Evolutionary conservation across 2,797 vertebrate species (phyloP).

Genomic region (Brachyalestes nurse): DNA sequence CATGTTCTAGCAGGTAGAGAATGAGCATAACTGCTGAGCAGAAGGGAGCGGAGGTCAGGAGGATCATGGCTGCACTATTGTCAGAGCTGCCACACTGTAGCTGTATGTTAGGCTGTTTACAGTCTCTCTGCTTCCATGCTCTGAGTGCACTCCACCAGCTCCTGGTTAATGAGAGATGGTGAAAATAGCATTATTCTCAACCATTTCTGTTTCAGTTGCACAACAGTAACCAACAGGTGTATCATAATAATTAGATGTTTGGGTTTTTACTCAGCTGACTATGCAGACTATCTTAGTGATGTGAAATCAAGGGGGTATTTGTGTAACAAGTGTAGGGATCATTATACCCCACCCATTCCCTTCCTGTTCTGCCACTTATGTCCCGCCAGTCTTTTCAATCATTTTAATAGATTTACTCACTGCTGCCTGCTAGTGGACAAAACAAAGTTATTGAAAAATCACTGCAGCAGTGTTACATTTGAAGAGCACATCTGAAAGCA

Average conservation of each 20-base stretch:
- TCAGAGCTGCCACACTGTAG: slow-evolving; percentile 34
- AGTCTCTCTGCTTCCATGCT: slow-evolving; percentile 13
- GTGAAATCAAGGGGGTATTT: neutral
- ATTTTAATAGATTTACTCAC: neutral
- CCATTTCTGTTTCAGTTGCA: neutral
- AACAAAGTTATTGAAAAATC: slow-evolving; percentile 7
- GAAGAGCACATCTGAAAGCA: neutral
- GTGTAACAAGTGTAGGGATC: neutral
- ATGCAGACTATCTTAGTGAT: neutral
- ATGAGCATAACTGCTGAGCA: slow-evolving; percentile 46
- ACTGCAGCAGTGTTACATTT: neutral
- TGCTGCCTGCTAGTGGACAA: slow-evolving; percentile 19
- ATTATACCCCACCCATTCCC: neutral
- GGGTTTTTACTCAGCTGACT: neutral
- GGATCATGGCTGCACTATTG: slow-evolving; percentile 29
- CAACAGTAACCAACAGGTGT: neutral
- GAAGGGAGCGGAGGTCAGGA: slow-evolving; percentile 35
- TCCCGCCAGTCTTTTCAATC: neutral
- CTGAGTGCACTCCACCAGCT: neutral
- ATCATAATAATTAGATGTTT: neutral
- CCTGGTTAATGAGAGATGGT: slow-evolving; percentile 19
- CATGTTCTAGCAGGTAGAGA: slow-evolving; percentile 54
- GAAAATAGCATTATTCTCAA: neutral
- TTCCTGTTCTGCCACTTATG: neutral
- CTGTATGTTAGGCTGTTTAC: slow-evolving; percentile 21